Base-by-base conservation (phyloP, 1,140 invertebrate genomes). In the Popillia japonica region DNA sequence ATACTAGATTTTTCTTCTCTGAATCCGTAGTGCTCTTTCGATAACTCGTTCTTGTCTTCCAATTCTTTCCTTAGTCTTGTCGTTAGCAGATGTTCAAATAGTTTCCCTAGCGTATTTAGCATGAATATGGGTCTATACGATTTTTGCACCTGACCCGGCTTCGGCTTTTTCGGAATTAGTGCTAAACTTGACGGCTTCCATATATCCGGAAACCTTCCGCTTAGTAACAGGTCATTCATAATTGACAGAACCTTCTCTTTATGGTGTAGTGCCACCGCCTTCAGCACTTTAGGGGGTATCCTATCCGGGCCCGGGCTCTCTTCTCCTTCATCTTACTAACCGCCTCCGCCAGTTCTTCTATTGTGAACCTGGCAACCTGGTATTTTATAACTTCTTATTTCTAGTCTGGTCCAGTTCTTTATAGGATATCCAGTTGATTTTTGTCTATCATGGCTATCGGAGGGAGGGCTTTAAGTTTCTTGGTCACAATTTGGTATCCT, bases 251-350 rank as follows among this genome's bases (percentile, higher is more conserved):
- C n/a, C n/a, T n/a, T n/a, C n/a, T n/a, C n/a, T n/a, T n/a, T n/a
- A n/a, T n/a, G n/a, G n/a, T n/a, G n/a, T n/a, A n/a, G n/a, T n/a
- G n/a, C n/a, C n/a, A n/a, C n/a, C n/a, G n/a, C n/a, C n/a, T n/a
- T n/a, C n/a, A n/a, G n/a, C n/a, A n/a, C n/a, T n/a, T n/a, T n/a
- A n/a, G 75, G 40, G 17, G 48, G 40, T 48, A 77, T 61, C 3
- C 48, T 17, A 34, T 77, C 75, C 7, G 55, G 75, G 4, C 75
- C 75, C 4, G 75, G 42, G 75, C 75, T 40, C 59, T 61, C 11
- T 34, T 55, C 22, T 3, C 7, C 59, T 77, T 77, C 3, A 77
- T 23, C 34, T 77, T 77, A 23, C 20, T 61, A 10, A 20, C 6
- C 11, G 75, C 55, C 20, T 3, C 44, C 27, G 22, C 59, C 9